A percentile compares a stretch with the other conserved stretches of the same genome.
These are phyloP conservation scores for Parasteatoda lunata DNA, from an alignment of 2,888 invertebrate genomes.

Conservation along the genomic window DNA sequence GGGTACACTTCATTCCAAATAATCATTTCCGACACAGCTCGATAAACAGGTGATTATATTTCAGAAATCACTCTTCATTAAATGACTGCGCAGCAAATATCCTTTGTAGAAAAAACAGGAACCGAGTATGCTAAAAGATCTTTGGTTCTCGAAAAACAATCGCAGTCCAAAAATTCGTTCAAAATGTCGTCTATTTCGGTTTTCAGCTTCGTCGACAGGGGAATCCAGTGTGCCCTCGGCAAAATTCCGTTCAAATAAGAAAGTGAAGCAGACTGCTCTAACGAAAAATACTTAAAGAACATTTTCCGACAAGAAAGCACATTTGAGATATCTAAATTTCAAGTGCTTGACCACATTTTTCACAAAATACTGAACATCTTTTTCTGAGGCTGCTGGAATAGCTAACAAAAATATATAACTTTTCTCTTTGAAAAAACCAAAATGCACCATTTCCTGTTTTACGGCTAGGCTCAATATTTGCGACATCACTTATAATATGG, in stretches of 20 bases:
- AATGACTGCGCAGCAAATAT: constrained; percentile 86
- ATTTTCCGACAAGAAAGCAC: too few species aligned
- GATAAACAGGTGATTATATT: constrained; percentile 84
- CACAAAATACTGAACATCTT: constrained; percentile 47
- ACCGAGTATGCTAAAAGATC: constrained; percentile 82
- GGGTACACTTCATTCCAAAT: constrained; percentile 74
- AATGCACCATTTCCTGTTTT: constrained; percentile 80
- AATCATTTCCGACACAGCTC: constrained; percentile 72
- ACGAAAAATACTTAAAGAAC: too few species aligned
- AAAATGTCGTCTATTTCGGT: constrained; percentile 84
- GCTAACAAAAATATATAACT: constrained; percentile 82
- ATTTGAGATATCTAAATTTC: constrained; percentile 36
- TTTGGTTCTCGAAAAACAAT: constrained; percentile 82
- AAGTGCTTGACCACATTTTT: constrained; percentile 30
- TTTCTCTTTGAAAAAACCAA: constrained; percentile 81
- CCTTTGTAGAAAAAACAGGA: constrained; percentile 79
- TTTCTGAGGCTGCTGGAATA: constrained; percentile 77
- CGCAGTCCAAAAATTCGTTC: constrained; percentile 91
- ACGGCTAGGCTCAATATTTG: constrained; percentile 77
- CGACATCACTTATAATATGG: constrained; percentile 83
- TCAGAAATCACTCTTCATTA: constrained; percentile 83
- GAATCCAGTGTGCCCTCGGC: constrained; percentile 71
- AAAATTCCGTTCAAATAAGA: constrained; percentile 70
- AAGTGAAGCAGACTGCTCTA: neutral
- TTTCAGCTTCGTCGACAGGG: constrained; percentile 73